Percentiles rank a stretch among this genome's conserved stretches.
Conservation (phyloP, 1,140 invertebrate genomes). For the Eupristina koningsbergeri region DNA sequence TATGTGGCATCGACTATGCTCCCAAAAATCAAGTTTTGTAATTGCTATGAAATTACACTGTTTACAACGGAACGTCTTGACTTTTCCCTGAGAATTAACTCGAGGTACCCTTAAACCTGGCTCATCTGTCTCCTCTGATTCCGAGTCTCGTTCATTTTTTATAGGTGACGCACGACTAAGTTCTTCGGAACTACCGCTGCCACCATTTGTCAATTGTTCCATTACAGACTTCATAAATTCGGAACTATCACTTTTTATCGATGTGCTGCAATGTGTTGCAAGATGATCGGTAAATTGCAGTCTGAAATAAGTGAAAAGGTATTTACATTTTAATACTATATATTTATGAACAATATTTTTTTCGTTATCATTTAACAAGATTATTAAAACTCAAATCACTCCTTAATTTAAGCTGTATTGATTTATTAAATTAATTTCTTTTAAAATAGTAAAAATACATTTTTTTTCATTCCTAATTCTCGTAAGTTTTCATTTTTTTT, state of each 20-base stretch:
- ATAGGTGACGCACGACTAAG: constrained; percentile 26
- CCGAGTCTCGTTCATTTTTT: constrained; percentile 55
- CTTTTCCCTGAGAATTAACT: constrained; percentile 86
- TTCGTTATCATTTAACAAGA: too few species aligned
- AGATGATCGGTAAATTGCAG: constrained; percentile 56
- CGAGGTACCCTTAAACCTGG: constrained; percentile 76
- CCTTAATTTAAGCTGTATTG: too few species aligned
- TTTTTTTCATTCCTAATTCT: too few species aligned
- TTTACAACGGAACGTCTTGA: constrained; percentile 93
- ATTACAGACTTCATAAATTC: constrained; percentile 49
- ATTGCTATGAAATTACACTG: constrained; percentile 89
- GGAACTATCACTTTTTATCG: constrained; percentile 15
- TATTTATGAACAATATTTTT: not conserved
- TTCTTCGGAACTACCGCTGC: constrained; percentile 2
- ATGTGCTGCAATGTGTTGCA: constrained; percentile 45
- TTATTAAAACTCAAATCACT: too few species aligned
- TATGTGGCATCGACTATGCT: constrained; percentile 92
- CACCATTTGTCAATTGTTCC: constrained; percentile 24
- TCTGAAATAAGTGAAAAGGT: constrained; percentile 42
- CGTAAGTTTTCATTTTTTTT: too few species aligned
- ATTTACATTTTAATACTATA: too few species aligned
- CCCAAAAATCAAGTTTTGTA: constrained; percentile 95
- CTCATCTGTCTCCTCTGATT: constrained; percentile 78
- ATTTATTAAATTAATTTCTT: too few species aligned
- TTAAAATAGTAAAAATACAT: too few species aligned